These are phyloP conservation scores for Anthoptus insignis DNA, from an alignment of 2,888 invertebrate genomes.

Conservation along the genomic window DNA sequence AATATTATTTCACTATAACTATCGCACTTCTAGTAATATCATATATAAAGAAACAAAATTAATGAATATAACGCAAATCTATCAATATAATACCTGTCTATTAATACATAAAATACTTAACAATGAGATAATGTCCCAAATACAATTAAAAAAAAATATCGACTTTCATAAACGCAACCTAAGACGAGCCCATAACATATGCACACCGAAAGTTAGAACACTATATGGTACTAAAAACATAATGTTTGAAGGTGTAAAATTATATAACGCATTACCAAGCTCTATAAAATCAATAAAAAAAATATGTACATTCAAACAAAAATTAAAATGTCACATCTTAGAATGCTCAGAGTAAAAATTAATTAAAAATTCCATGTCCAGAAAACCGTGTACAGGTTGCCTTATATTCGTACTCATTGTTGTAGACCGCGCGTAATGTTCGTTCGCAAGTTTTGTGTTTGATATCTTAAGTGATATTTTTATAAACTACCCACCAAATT, in stretches of 20 bases:
- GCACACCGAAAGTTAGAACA: neutral
- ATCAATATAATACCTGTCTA: neutral
- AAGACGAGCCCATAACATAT: neutral
- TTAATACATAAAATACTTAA: neutral
- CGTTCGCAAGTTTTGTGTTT: no score
- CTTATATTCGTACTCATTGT: no score
- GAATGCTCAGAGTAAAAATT: no score
- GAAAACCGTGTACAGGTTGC: no score
- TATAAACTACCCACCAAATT: no score
- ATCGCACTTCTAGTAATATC: neutral
- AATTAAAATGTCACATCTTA: neutral
- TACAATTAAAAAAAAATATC: neutral
- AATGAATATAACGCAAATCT: neutral
- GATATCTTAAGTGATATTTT: no score
- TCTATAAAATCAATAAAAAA: neutral
- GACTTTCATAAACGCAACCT: neutral
- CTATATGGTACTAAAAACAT: neutral
- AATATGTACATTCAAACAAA: neutral
- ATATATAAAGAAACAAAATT: neutral
- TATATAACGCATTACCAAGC: neutral
- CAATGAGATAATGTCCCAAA: neutral
- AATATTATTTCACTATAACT: neutral
- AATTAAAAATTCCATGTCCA: no score
- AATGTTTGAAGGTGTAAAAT: slow-evolving; percentile 1
- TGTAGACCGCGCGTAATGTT: no score